phyloP scores from a whole-genome alignment of 2,797 vertebrate species.

The Falco peregrinus region DNA sequence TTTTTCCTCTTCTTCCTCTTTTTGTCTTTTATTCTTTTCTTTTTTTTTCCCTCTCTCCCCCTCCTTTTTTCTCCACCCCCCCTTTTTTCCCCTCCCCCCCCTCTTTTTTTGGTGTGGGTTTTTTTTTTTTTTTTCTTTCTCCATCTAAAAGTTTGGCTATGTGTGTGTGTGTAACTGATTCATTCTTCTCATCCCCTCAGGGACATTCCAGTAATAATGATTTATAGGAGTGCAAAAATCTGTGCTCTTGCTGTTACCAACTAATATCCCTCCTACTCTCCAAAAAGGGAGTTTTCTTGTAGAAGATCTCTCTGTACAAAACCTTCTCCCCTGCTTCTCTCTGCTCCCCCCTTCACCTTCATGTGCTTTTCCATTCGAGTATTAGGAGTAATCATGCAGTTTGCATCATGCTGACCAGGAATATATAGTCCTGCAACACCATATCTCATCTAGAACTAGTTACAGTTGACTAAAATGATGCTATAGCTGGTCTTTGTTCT shows the following conservation, averaged over 20 bases:
- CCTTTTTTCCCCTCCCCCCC: too few relatives aligned
- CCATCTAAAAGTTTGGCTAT: slow-evolving; percentile 35
- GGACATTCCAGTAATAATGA: slow-evolving; percentile 67
- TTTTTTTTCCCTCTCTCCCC: too few relatives aligned
- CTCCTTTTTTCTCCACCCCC: fast-evolving
- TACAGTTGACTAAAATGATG: not conserved
- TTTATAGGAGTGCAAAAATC: slow-evolving; percentile 67
- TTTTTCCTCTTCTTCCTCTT: too few relatives aligned
- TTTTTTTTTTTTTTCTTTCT: not conserved
- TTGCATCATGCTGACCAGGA: not conserved
- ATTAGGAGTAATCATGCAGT: not conserved
- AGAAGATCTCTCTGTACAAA: not conserved
- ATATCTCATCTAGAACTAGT: not conserved
- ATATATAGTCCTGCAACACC: not conserved
- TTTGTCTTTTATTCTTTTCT: not conserved
- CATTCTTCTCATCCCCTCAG: slow-evolving; percentile 56
- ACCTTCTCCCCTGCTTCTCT: not conserved
- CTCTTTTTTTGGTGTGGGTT: too few relatives aligned
- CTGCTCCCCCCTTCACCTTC: not conserved
- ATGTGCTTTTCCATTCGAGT: fast-evolving
- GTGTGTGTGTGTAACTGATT: slow-evolving; percentile 36
- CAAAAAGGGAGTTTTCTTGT: slow-evolving; percentile 37
- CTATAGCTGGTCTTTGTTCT: not conserved
- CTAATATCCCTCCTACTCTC: slow-evolving; percentile 42
- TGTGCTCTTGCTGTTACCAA: slow-evolving; percentile 33